Base-by-base conservation (phyloP, 1,140 invertebrate species). In the Lepeophtheirus salmonis region DNA sequence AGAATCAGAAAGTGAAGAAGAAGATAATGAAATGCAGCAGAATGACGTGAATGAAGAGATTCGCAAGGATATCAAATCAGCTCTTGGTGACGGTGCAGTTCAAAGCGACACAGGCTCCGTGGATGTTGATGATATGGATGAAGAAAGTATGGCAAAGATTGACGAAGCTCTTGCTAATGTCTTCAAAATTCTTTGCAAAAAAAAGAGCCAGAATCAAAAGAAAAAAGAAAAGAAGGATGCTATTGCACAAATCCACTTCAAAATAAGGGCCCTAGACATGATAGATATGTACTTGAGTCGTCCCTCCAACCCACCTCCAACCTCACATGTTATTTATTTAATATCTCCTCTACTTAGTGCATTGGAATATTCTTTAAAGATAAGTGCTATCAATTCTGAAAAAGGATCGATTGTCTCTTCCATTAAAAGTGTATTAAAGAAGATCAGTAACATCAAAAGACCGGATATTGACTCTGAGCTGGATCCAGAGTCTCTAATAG, bases 111-210 rank as follows among this genome's bases (percentile, higher is more conserved):
- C 59, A 17, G 63, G 62, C 6, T 57, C 82, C 62, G 72, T 85
- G 6, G 82, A 86, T 64, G 75, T 84, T 16, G 83, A 86, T 66
- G 75, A 84, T 63, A 79, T 87, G 49, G 75, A 75, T 61, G 83
- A 86, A 65, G 80, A 78, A 63, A 80, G 85, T 68, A 83, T 83
- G 3, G 78, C 79, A 63, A 77, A 78, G 63, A 69, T 86, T 2
- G 78, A 86, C 66, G 71, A 77, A 64, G 80, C 80, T 1, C 68
- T 86, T 21, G 79, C 79, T 0, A 76, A 77, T 49, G 82, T 81
- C 1, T 86, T 86, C 66, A 16, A 22, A 3, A 17, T 2, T 20
- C 52, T 54, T 22, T 54, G 17, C 2, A 22, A 22, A 14, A 54
- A 54, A 22, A 54, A 54, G 21, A 22, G 52, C 23, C 17, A 14